A percentile compares a stretch with the other conserved stretches of the same genome.
Evolutionary conservation across 64 coral and sea anemone species (phyloP).

Genomic region (Platygyra sinensis): DNA sequence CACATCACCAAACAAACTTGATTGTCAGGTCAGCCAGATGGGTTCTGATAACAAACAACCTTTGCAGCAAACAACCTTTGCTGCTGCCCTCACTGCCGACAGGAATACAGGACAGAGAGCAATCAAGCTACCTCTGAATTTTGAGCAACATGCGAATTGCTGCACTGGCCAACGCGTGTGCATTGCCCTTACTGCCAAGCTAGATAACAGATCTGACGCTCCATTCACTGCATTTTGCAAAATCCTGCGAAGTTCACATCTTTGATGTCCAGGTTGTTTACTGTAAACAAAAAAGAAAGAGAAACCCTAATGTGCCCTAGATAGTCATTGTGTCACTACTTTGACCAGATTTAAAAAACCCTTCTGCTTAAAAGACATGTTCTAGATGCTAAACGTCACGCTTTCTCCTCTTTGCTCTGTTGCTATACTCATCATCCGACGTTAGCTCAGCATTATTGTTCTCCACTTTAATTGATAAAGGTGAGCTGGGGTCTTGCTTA

Average conservation of each 20-base stretch:
- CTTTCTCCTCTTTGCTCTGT: constrained; percentile 82
- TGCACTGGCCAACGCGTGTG: no score
- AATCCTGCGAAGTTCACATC: not conserved
- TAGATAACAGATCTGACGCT: not conserved
- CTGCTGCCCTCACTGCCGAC: no score
- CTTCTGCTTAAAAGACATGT: not conserved
- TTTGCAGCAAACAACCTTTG: no score
- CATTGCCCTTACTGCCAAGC: no score
- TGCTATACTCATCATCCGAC: constrained; percentile 86
- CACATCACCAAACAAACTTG: no score
- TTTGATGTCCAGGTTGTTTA: not conserved
- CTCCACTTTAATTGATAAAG: constrained; percentile 76
- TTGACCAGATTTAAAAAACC: not conserved
- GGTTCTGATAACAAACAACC: no score
- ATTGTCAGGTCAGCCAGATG: no score
- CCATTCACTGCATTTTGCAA: not conserved
- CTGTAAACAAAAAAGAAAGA: not conserved
- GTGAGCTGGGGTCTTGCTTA: constrained; percentile 57
- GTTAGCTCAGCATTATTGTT: constrained; percentile 92
- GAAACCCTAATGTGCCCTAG: not conserved
- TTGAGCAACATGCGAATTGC: no score
- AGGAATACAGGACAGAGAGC: no score
- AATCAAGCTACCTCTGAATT: no score
- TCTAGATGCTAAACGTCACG: constrained; percentile 39
- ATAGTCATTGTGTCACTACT: not conserved